These are phyloP conservation scores for Polymixis lichenea DNA, from an alignment of 2,888 invertebrate genomes.

Conservation along the genomic window DNA sequence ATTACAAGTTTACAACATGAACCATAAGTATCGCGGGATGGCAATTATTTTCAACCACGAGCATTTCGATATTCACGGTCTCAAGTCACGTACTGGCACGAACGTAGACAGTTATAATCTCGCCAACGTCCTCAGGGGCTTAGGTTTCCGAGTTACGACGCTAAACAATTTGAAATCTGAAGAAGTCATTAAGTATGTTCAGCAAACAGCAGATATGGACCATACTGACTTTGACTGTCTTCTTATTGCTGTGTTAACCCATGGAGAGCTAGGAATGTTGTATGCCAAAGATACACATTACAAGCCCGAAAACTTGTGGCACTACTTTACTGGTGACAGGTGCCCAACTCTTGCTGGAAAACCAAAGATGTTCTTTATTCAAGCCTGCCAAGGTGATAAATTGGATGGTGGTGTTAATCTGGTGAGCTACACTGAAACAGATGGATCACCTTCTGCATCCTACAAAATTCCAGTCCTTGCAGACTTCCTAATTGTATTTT, in stretches of 20 bases:
- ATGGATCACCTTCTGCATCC: constrained; percentile 92
- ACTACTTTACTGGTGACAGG: constrained; percentile 94
- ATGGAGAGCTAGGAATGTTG: constrained; percentile 96
- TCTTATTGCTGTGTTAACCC: constrained; percentile 95
- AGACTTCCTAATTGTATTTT: constrained; percentile 98
- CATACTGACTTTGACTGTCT: constrained; percentile 96
- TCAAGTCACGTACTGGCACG: constrained; percentile 95
- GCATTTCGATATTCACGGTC: constrained; percentile 93
- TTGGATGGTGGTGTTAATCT: constrained; percentile 94
- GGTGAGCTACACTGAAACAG: constrained; percentile 93
- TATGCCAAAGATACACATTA: constrained; percentile 96
- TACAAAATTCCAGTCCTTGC: constrained; percentile 98
- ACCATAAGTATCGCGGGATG: constrained; percentile 94
- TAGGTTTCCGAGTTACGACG: constrained; percentile 94
- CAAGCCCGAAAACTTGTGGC: constrained; percentile 95
- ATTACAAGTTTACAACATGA: constrained; percentile 98
- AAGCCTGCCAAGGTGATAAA: constrained; percentile 98
- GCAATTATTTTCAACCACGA: constrained; percentile 98
- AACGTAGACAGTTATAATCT: constrained; percentile 96
- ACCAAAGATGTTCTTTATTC: constrained; percentile 93
- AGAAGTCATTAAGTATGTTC: constrained; percentile 92
- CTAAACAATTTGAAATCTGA: constrained; percentile 93
- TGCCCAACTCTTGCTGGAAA: constrained; percentile 97
- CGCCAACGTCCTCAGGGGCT: constrained; percentile 90
- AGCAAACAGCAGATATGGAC: constrained; percentile 93